Conservation (phyloP, 2,113 vertebrate species). For the Noturus placidus region DNA sequence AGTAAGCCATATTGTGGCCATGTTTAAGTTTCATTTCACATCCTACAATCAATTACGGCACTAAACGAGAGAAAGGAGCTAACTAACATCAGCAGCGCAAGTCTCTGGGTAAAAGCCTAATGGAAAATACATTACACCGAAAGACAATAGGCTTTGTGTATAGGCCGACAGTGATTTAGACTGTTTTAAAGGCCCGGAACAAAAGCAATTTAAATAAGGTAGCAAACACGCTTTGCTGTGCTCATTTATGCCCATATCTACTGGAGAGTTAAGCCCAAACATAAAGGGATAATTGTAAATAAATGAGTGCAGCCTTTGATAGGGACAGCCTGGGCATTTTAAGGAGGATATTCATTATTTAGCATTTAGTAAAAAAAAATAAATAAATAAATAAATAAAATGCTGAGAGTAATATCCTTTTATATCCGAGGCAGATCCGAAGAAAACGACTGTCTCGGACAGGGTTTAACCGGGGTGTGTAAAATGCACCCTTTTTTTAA, state of each 20-base stretch:
- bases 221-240: conserved; percentile 65
- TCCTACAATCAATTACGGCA: conserved; percentile 70
- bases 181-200: conserved; percentile 65
- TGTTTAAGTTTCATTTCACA: conserved; percentile 69
- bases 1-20: conserved; percentile 47
- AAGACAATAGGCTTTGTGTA: conserved; percentile 72
- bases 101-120: conserved; percentile 65
- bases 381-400: conserved; percentile 47
- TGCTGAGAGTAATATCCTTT: conserved; percentile 74
- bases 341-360: conserved; percentile 60
- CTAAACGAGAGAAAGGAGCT: conserved; percentile 55
- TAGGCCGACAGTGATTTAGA: conserved; percentile 67
- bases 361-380: conserved; percentile 55
- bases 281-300: conserved; percentile 67
- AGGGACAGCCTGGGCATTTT: conserved; percentile 63
- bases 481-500: conserved; percentile 34
- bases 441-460: conserved; percentile 71
- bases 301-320: conserved; percentile 67
- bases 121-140: conserved; percentile 70
- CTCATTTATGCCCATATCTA: conserved; percentile 70
- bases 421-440: conserved; percentile 66
- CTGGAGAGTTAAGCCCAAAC: conserved; percentile 65
- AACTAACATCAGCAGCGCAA: conserved; percentile 60
- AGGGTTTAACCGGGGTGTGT: conserved; percentile 66
- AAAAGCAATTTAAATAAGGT: conserved; percentile 72